These are phyloP conservation scores for Onychostruthus taczanowskii DNA, from an alignment of 2,113 vertebrate species.

Conservation along the genomic window DNA sequence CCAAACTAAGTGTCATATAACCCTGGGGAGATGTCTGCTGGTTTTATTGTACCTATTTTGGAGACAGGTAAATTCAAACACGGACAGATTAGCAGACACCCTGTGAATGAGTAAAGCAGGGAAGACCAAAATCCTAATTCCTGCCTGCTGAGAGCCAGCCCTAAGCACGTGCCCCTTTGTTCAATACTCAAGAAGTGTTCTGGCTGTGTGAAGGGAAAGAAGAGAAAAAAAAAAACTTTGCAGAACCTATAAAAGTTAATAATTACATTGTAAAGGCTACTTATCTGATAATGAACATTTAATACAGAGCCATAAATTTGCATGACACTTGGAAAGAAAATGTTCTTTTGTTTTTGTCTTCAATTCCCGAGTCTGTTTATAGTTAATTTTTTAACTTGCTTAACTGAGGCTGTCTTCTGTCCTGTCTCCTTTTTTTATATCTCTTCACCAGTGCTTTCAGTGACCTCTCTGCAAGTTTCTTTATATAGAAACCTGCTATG, in stretches of 20 bases:
- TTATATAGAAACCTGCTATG: conserved; percentile 67
- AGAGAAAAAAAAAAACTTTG: not conserved
- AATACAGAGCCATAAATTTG: conserved; percentile 28
- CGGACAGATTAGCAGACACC: not conserved
- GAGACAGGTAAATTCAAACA: conserved; percentile 39
- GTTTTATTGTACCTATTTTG: conserved; percentile 13
- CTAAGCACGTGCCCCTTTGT: not conserved
- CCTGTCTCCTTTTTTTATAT: conserved; percentile 25
- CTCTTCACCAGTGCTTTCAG: conserved; percentile 49
- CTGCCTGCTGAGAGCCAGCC: not conserved
- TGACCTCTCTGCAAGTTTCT: conserved; percentile 62
- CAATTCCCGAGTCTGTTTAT: not conserved
- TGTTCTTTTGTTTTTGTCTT: not conserved
- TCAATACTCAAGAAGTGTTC: not conserved
- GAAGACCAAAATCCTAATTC: not conserved
- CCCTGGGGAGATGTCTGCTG: conserved; percentile 4
- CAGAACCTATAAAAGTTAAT: conserved; percentile 36
- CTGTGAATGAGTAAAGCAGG: not conserved
- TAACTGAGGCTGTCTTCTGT: not conserved
- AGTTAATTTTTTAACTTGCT: conserved; percentile 46
- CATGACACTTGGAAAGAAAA: not conserved
- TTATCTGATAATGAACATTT: conserved; percentile 14
- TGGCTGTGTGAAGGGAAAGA: not conserved
- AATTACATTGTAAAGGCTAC: conserved; percentile 13
- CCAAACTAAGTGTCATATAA: conserved; percentile 1